Evolutionary conservation across 2,888 invertebrate genomes (phyloP), one percentile per base, ranked within the genome.

Genomic region (Synergus itoensis): DNA sequence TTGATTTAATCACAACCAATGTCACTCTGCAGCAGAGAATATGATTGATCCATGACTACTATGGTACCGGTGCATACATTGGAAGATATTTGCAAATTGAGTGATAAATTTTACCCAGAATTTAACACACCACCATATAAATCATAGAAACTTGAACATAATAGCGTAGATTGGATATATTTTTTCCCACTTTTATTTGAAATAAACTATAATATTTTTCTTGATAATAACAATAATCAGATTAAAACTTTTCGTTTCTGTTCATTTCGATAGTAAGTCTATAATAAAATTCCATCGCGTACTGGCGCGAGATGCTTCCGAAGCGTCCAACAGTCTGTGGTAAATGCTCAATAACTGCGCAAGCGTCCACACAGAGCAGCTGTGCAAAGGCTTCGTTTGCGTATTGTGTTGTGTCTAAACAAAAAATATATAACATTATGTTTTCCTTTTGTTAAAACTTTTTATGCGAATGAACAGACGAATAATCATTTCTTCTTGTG

Each of bases 241-340:
- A 28, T 28, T 28, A 28, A 28, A 28, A 28, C 28, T 28, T 28
- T 28, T 28, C 28, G 28, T 28, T 28, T 16, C 16, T 16, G 48
- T 5, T 48, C 16, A 16, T 48, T 28, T 14, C 18, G 57, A 11
- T n/a, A 60, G 18, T n/a, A 60, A 60, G n/a, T 60, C 57, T 3
- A 48, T 16, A n/a, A 45, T 45, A 45, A 45, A 45, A 45, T 45
- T 11, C 45, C 45, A 60, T 60, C 18, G 57, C 57, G 18, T n/a
- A 60, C 21, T 60, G 18, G 18, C 18, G 18, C 18, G 57, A 60
- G 57, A 60, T 60, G 57, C 57, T 21, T 60, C 11, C 9, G 18
- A 60, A 60, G 57, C 57, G 57, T 60, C 57, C 57, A 60, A 21
- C 57, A 60, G 57, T 60, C 57, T 28, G 28, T 60, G 57, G 57